These are phyloP conservation scores for Nesoenas mayeri DNA, from an alignment of 2,113 vertebrate species.

Conservation along the genomic window DNA sequence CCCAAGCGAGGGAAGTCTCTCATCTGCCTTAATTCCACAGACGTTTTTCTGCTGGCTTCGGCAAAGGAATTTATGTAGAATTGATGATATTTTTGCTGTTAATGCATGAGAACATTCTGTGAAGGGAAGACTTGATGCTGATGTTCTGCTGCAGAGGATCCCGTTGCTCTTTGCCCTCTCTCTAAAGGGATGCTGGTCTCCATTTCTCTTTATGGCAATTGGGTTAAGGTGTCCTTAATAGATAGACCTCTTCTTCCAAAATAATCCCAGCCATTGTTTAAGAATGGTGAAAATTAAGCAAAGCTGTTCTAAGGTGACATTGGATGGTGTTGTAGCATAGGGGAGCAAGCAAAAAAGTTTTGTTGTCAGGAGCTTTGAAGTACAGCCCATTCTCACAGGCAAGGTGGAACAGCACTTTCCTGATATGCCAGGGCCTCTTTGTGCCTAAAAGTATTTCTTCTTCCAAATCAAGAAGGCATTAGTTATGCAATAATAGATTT, in stretches of 20 bases:
- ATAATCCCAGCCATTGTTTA: background rate
- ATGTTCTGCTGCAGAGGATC: background rate
- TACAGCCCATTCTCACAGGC: background rate
- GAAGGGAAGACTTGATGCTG: background rate
- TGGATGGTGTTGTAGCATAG: background rate
- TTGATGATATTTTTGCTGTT: conserved; percentile 31
- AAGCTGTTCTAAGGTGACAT: background rate
- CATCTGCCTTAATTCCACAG: conserved; percentile 56
- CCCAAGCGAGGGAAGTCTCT: conserved; percentile 25
- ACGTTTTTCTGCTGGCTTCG: conserved; percentile 33
- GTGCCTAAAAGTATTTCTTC: background rate
- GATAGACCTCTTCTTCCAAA: background rate
- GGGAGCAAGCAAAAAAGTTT: background rate
- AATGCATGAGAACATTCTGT: conserved; percentile 31
- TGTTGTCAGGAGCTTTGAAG: background rate
- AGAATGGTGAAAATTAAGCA: background rate
- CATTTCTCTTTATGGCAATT: background rate
- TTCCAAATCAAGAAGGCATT: background rate
- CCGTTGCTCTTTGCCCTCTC: background rate
- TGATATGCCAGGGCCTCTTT: background rate
- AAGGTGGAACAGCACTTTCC: background rate
- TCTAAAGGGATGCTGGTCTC: background rate
- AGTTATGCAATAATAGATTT: background rate
- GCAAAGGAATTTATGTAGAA: conserved; percentile 61
- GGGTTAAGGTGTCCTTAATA: background rate